Evolutionary conservation across 2,797 vertebrate genomes (phyloP), one percentile per base, ranked within the genome.

Genomic region (Erpetoichthys calabaricus): DNA sequence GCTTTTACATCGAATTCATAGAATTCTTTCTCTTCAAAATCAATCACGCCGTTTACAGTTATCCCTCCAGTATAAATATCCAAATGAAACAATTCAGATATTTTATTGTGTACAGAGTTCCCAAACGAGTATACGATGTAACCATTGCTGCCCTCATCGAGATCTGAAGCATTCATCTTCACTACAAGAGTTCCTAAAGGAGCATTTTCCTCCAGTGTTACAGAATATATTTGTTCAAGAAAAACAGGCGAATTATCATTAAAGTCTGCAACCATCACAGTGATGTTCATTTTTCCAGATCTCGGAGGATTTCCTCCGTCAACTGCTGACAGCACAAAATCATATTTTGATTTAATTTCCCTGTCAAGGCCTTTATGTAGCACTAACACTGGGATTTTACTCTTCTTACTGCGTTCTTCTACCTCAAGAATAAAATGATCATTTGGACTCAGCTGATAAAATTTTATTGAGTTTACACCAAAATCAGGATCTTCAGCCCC

Each of bases 191-290:
- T 68, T 3, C 63, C 72, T 1, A 55, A 3, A 0, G 51, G 47
- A 1, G 62, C n/a, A 51, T 72, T 80, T 68, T 84, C 81, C 1
- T 45, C 7, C 3, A 81, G 3, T 1, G 57, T 66, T 0, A 64
- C 70, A 1, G 72, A 63, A 63, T 82, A 79, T 0, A 68, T 66
- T 1, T 76, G 71, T n/a, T 77, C 64, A 3, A 51, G 65, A 49
- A 71, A 83, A 2, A 61, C 49, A 0, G 80, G 81, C 1, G 58
- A 58, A 7, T 83, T 81, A 9, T 82, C 80, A 47, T 83, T 83
- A 5, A 56, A 67, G 56, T 82, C 81, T 0, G 81, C 64, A 9
- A 83, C 66, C 1, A 2, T 64, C 0, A 82, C 53, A 0, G 63
- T 74, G 4, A 84, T 53, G 4, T 74, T 79, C 3, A 80, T 57